Base-by-base conservation (phyloP, 2,113 vertebrate genomes). In the Carassius carassius region DNA sequence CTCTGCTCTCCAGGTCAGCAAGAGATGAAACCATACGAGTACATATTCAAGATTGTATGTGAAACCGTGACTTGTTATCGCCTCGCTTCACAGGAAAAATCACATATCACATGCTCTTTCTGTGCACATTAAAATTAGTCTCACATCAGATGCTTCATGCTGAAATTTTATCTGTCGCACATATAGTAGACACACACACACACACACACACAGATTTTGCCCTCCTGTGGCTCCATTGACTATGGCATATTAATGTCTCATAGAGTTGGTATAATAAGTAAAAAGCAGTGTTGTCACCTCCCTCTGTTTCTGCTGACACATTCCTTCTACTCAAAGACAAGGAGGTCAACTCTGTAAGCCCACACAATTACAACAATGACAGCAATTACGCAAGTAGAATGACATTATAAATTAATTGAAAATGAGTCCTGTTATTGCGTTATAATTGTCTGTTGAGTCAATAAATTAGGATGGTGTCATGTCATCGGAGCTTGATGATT, bases 401-500 rank as follows among this genome's bases (percentile, higher is more conserved):
- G 81, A 77, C 78, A 87, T 84, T 87, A 87, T 82, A 32, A 82
- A 77, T 87, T 78, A 85, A 87, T 87, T 82, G 83, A 85, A 84
- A 87, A 87, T 82, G 72, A 77, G 41, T 72, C 62, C 72, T 23
- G 23, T 84, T 81, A 81, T 83, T 86, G 72, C 21, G 41, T 81
- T 87, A 81, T 76, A 84, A 84, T 84, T 87, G 78, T 81, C 29
- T 81, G 86, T 72, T 80, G 75, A 82, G 83, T 72, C 35, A 69
- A 81, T 87, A 84, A 87, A 77, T 87, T 84, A 78, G 65, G 78
- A 82, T 11, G 62, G 13, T 60, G 51, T 76, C 49, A 9, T 65
- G 51, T 70, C 35, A 85, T 14, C 23, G n/a, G 47, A 70, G 78
- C 35, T 81, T 41, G 47, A 21, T 81, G 25, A 21, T 70, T 85